Percentiles rank a stretch among this genome's conserved stretches.
These are phyloP conservation scores for Hemibagrus wyckioides DNA, from an alignment of 2,113 vertebrate species.

Conservation along the genomic window DNA sequence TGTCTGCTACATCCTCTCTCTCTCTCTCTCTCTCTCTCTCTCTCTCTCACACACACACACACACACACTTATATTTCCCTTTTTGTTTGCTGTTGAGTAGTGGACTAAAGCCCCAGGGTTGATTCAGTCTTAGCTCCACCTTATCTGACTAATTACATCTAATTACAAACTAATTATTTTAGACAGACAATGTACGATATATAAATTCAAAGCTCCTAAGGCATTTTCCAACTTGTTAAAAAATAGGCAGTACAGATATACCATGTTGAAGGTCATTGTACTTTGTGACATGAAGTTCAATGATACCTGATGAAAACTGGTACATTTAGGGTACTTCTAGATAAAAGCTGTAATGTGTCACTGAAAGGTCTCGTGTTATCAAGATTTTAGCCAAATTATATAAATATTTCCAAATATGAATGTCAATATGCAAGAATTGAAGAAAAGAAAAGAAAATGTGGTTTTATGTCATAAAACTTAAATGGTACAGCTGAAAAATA, in stretches of 20 bases:
- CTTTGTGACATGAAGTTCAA: background rate
- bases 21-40: background rate
- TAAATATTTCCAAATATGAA: no score
- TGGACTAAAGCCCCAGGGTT: background rate
- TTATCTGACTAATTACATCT: slow-evolving; percentile 7
- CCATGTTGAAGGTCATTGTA: background rate
- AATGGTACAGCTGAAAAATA: background rate
- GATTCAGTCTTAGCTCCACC: background rate
- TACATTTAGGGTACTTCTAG: background rate
- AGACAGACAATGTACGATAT: background rate
- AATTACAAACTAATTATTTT: slow-evolving; percentile 24
- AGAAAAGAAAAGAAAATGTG: background rate
- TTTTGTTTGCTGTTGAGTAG: background rate
- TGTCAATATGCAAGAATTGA: background rate
- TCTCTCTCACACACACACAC: background rate
- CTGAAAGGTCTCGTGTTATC: background rate
- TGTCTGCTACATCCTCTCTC: background rate
- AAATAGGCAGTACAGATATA: background rate
- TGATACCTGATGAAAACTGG: background rate
- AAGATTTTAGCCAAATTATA: background rate
- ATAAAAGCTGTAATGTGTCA: background rate
- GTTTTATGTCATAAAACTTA: background rate
- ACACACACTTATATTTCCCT: background rate
- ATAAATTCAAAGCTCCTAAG: background rate
- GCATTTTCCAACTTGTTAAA: background rate